These are phyloP conservation scores for Choristoneura rosaceana DNA, from an alignment of 2,888 invertebrate species.

Conservation along the genomic window DNA sequence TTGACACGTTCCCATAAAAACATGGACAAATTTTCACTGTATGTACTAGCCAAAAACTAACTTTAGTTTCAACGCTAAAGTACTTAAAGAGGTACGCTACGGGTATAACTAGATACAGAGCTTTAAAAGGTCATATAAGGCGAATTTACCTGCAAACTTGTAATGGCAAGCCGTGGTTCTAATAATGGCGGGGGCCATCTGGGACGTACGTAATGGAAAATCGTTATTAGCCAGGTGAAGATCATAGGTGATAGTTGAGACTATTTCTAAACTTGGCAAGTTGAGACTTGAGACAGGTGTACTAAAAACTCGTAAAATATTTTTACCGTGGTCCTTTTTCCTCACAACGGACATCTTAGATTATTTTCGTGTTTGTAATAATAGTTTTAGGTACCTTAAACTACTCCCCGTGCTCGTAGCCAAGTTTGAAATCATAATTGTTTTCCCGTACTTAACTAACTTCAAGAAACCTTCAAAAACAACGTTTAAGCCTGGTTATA, in stretches of 20 bases:
- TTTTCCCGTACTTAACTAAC: not conserved
- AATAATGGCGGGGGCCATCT: constrained; percentile 22
- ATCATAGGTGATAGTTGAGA: constrained; percentile 18
- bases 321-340: too few species aligned
- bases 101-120: constrained; percentile 12
- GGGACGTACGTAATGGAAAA: constrained; percentile 33
- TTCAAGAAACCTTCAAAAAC: constrained; percentile 15
- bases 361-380: too few species aligned
- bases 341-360: too few species aligned
- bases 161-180: constrained; percentile 27
- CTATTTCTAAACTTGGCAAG: not conserved
- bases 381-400: too few species aligned
- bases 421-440: not conserved
- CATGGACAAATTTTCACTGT: not conserved
- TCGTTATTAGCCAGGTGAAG: constrained; percentile 35
- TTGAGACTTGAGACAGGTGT: too few species aligned
- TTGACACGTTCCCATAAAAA: not conserved
- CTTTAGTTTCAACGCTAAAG: constrained; percentile 8
- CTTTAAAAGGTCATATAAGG: constrained; percentile 27
- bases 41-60: constrained; percentile 16
- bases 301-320: too few species aligned
- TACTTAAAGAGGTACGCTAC: constrained; percentile 11
- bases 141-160: constrained; percentile 31
- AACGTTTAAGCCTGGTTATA: not conserved
- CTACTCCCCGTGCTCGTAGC: too few species aligned